Base-by-base conservation (phyloP, 2,113 vertebrate species). In the Raja brachyura region DNA sequence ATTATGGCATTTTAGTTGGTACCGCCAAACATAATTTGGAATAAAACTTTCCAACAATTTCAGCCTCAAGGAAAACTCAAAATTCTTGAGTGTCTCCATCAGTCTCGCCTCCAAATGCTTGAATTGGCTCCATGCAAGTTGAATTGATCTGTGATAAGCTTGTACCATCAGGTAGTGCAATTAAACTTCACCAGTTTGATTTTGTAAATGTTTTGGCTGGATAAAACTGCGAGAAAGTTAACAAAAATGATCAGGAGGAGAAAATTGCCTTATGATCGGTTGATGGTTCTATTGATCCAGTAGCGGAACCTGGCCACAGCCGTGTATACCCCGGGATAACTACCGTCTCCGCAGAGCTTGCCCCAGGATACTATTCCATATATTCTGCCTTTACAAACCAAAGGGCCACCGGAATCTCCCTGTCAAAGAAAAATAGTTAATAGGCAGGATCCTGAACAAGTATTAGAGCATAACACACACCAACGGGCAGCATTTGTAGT, bases 311-410 rank as follows among this genome's bases (percentile, higher is more conserved):
- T 96, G 66, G 97, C 96, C 92, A 98, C 96, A 0, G 96, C 94
- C 0, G 96, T 97, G 95, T 98, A 98, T 66, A 97, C 96, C 14
- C 97, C 97, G 0, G 97, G 97, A 93, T 96, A 98, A 48, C 93
- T 93, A 54, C 96, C 93, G 0, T 96, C 96, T 4, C 95, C 97
- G 31, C 97, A 97, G 28, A 96, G 95, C 61, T 33, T 95, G 0
- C 97, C 97, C 97, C 97, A 98, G n/a, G 97, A 97, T 39, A 97
- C 97, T 6, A 98, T 75, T 0, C 97, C 97, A 0, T 97, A 97
- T 33, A 97, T 94, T 0, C 96, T 95, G 33, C 97, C 97, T 0
- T 97, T 96, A 18, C 97, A 98, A 0, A 98, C 96, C 56, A 98
- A 95, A 0, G 97, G 97, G 0, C 97, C 97, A 0, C 97, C 97